A percentile compares a stretch with the other conserved stretches of the same genome.
phyloP scores from a whole-genome alignment of 2,797 vertebrate species.

The Megaceryle alcyon region DNA sequence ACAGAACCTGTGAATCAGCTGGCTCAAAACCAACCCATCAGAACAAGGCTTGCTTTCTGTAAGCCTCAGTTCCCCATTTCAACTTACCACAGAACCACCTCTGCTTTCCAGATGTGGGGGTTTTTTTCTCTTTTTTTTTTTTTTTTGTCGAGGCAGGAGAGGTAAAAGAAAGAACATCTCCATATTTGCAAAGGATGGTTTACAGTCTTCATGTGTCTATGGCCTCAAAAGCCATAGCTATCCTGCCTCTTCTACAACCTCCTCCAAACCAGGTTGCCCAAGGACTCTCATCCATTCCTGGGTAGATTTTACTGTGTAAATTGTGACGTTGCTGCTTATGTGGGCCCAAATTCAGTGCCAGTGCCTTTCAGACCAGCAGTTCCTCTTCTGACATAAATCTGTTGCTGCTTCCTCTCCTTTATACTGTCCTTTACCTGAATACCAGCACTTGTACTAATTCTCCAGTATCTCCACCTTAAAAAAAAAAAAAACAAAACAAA shows the following conservation, averaged over 20 bases:
- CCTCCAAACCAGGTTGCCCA: not conserved
- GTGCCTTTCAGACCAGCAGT: not conserved
- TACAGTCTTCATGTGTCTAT: not conserved
- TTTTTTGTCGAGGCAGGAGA: not conserved
- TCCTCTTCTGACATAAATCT: not conserved
- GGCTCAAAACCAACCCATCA: not conserved
- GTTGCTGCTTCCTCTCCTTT: not conserved
- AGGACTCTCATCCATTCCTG: not conserved
- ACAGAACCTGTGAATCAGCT: not conserved
- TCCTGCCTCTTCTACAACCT: not conserved
- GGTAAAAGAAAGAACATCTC: not conserved
- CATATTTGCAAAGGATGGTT: not conserved
- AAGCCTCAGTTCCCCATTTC: not conserved
- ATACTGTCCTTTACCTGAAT: not conserved
- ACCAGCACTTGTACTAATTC: not conserved
- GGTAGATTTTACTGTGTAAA: not conserved
- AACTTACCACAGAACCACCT: not conserved
- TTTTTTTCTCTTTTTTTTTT: too few species aligned
- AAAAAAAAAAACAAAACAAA: not conserved
- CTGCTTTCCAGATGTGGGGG: not conserved
- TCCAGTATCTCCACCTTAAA: not conserved
- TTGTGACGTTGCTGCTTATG: accelerated
- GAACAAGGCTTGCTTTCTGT: not conserved
- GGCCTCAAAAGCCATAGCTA: not conserved
- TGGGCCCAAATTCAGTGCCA: not conserved